Percentiles rank a stretch among this genome's conserved stretches.
Evolutionary conservation across 1,140 invertebrate genomes (phyloP).

Genomic region (Aradophagus sp.): DNA sequence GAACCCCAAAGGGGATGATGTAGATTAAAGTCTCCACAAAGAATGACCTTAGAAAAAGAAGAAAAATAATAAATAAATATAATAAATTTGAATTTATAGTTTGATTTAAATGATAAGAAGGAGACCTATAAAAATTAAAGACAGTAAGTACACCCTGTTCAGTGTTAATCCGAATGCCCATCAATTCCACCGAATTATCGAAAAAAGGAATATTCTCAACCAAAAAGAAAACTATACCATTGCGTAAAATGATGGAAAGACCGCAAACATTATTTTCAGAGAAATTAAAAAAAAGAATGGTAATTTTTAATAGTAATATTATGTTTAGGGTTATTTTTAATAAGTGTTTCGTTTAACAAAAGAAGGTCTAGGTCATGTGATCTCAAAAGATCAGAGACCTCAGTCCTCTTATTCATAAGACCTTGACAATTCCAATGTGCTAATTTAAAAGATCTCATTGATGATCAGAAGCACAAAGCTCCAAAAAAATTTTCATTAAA

Average conservation of each 20-base stretch:
- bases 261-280: too few species aligned
- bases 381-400: too few species aligned
- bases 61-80: conserved; percentile 3
- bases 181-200: background rate
- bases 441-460: too few species aligned
- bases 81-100: background rate
- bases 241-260: background rate
- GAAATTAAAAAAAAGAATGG: too few species aligned
- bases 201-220: conserved; percentile 2
- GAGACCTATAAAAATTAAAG: conserved; percentile 5
- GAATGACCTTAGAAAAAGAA: background rate
- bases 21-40: conserved; percentile 15
- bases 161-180: background rate
- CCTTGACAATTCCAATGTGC: too few species aligned
- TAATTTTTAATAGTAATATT: background rate
- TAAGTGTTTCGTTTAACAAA: background rate
- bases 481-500: too few species aligned
- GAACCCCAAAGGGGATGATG: conserved; percentile 5
- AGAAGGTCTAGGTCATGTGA: too few species aligned
- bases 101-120: background rate
- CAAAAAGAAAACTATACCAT: background rate
- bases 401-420: too few species aligned
- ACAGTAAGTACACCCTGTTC: background rate
- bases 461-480: too few species aligned
- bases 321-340: conserved; percentile 1